Conservation (phyloP, 2,113 vertebrate genomes). For the Neoarius graeffei region DNA sequence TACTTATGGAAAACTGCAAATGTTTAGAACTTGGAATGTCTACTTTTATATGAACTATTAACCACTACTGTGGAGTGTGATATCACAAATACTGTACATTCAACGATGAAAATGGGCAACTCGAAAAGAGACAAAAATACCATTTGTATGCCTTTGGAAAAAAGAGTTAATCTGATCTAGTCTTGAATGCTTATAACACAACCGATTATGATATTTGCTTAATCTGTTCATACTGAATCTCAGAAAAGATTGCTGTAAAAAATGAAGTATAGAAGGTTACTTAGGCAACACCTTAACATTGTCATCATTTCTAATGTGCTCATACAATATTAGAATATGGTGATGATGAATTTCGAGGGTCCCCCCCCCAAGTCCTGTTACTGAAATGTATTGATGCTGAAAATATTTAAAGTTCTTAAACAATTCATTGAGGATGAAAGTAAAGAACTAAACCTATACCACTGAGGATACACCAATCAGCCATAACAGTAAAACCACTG, state of each 20-base stretch:
- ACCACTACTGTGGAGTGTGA: no score
- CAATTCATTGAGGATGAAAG: not conserved
- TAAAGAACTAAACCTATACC: not conserved
- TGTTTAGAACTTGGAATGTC: no score
- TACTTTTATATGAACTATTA: no score
- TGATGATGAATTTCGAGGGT: not conserved
- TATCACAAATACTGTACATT: no score
- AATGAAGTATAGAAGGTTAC: not conserved
- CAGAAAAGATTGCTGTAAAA: not conserved
- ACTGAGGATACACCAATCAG: no score
- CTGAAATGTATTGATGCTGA: not conserved
- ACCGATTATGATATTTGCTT: not conserved
- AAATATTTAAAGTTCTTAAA: not conserved
- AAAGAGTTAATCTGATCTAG: not conserved
- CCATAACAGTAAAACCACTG: no score
- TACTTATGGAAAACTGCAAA: no score
- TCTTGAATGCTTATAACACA: not conserved
- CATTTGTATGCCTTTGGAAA: no score
- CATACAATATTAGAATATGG: not conserved
- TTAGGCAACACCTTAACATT: not conserved
- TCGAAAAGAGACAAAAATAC: no score
- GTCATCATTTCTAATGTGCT: not conserved
- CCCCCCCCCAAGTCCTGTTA: not conserved
- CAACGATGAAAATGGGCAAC: no score
- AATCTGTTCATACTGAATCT: not conserved